Percentiles rank a stretch among this genome's conserved stretches.
Evolutionary conservation across 2,888 invertebrate species (phyloP).

Genomic region (Cremastobaeus sp.): DNA sequence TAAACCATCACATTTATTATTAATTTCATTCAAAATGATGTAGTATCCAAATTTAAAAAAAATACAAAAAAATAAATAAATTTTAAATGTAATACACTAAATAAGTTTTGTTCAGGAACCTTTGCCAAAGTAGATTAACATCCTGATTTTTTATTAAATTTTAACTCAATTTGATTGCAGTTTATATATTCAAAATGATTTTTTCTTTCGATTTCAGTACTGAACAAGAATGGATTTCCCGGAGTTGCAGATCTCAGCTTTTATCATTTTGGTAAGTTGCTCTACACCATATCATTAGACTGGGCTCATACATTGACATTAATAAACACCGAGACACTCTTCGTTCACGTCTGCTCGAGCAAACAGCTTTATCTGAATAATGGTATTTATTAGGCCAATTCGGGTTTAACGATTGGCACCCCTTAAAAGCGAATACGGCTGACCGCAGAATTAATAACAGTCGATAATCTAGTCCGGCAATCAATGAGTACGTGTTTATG

Average conservation of each 20-base stretch:
- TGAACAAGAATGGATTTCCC: slow-evolving; percentile 70
- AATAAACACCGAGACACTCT: slow-evolving; percentile 29
- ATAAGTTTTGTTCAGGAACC: too few species aligned
- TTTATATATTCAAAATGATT: too few species aligned
- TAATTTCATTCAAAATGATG: too few species aligned
- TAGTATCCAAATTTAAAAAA: too few species aligned
- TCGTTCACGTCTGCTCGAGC: slow-evolving; percentile 18
- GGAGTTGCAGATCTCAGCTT: slow-evolving; percentile 65
- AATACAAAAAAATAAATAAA: too few species aligned
- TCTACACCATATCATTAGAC: slow-evolving; percentile 18
- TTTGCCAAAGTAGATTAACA: too few species aligned
- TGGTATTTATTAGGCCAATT: slow-evolving; percentile 52
- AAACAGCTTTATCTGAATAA: slow-evolving; percentile 53
- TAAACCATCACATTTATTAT: too few species aligned
- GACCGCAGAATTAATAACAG: slow-evolving; percentile 71
- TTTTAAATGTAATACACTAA: too few species aligned
- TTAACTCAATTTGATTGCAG: too few species aligned
- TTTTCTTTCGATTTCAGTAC: slow-evolving; percentile 64
- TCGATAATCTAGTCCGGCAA: slow-evolving; percentile 71
- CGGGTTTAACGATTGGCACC: slow-evolving; percentile 60
- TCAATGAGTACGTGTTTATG: slow-evolving; percentile 76
- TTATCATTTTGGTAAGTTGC: slow-evolving; percentile 71
- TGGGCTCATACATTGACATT: neutral
- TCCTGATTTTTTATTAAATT: too few species aligned
- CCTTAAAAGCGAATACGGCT: slow-evolving; percentile 64